A percentile compares a stretch with the other conserved stretches of the same genome.
These are phyloP conservation scores for Lochmaea crataegi DNA, from an alignment of 2,888 invertebrate species.

Conservation along the genomic window DNA sequence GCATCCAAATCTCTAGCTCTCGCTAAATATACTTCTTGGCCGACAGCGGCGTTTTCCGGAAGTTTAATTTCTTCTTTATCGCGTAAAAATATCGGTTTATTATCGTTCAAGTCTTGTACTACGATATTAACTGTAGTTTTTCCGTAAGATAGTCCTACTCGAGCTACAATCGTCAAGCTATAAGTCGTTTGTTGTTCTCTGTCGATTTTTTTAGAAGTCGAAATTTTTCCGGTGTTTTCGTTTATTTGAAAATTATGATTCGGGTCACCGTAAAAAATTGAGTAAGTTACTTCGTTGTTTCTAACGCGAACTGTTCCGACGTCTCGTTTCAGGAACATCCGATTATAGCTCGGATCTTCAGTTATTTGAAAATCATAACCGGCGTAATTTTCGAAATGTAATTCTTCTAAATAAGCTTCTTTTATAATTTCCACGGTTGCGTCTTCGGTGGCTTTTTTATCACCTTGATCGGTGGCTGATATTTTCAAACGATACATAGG, in stretches of 20 bases:
- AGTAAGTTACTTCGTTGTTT: conserved; percentile 69
- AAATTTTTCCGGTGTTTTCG: conserved; percentile 81
- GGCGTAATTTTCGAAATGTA: conserved; percentile 81
- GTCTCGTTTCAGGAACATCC: conserved; percentile 73
- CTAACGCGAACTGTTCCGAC: conserved; percentile 81
- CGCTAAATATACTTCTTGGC: conserved; percentile 91
- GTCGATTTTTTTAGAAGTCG: conserved; percentile 83
- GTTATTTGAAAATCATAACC: conserved; percentile 85
- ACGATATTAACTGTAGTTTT: conserved; percentile 84
- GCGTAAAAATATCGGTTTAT: conserved; percentile 84
- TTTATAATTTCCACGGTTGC: conserved; percentile 86
- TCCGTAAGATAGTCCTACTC: conserved; percentile 80
- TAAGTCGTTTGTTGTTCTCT: conserved; percentile 84
- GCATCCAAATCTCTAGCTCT: conserved; percentile 89
- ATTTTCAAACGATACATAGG: conserved; percentile 79
- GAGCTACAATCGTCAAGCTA: conserved; percentile 83
- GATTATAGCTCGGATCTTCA: conserved; percentile 80
- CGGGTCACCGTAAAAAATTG: conserved; percentile 84
- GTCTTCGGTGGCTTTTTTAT: conserved; percentile 76
- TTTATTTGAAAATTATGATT: conserved; percentile 84
- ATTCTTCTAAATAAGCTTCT: conserved; percentile 75
- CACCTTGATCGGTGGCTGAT: conserved; percentile 85
- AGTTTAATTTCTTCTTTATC: conserved; percentile 84
- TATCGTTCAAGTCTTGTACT: conserved; percentile 91
- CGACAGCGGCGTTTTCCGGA: conserved; percentile 91